Evolutionary conservation across 2,797 vertebrate species (phyloP).

Genomic region (Jordanella pulchra): DNA sequence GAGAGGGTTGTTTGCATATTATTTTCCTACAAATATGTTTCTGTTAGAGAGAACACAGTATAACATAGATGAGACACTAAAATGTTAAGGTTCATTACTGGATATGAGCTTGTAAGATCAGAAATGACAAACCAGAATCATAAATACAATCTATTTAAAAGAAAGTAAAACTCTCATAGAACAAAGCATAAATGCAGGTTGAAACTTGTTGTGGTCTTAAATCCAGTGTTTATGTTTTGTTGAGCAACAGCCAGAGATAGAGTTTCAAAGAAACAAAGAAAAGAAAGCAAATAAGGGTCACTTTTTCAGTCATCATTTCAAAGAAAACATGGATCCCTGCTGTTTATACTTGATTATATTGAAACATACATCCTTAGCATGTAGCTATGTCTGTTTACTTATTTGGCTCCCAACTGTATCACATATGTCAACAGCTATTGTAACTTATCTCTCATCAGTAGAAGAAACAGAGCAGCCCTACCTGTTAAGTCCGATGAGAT

Average conservation of each 20-base stretch:
- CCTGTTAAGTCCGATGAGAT: not conserved
- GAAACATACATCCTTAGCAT: not conserved
- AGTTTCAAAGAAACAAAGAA: not conserved
- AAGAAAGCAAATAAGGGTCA: not conserved
- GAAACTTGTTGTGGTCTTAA: not conserved
- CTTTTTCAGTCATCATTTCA: not conserved
- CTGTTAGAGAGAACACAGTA: too few species aligned
- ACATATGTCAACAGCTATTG: not conserved
- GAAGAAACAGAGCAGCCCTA: not conserved
- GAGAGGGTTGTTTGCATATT: too few species aligned
- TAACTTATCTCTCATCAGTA: not conserved
- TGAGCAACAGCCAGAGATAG: not conserved
- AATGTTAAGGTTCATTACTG: not conserved
- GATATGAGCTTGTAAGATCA: not conserved
- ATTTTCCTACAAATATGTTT: too few species aligned
- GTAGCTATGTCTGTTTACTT: not conserved
- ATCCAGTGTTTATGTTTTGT: not conserved
- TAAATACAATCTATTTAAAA: not conserved
- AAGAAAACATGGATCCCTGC: not conserved
- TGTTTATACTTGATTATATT: not conserved
- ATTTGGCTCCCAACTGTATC: not conserved
- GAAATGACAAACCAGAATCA: not conserved
- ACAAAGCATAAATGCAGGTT: not conserved
- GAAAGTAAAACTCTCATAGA: not conserved
- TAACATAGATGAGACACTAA: too few species aligned